phyloP scores from a whole-genome alignment of 2,113 vertebrate species.

The Parus major region DNA sequence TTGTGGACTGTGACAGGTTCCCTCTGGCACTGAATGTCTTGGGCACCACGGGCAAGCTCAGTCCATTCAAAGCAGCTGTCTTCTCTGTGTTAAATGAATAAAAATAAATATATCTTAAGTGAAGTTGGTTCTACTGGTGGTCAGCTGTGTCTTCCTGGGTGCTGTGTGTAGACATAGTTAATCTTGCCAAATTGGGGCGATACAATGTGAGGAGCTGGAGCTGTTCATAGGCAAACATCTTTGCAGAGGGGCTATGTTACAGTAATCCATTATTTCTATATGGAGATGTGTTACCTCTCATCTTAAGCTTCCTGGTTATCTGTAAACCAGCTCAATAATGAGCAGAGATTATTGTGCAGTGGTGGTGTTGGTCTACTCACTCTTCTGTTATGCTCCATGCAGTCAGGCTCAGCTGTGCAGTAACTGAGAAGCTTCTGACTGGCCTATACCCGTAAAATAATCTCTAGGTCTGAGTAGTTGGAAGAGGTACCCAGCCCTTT shows the following conservation, averaged over 20 bases:
- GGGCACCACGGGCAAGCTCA: not conserved
- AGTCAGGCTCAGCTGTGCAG: not conserved
- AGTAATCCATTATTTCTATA: not conserved
- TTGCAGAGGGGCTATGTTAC: not conserved
- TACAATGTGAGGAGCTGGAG: not conserved
- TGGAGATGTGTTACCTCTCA: not conserved
- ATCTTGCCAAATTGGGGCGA: not conserved
- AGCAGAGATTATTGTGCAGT: not conserved
- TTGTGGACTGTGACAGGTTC: not conserved
- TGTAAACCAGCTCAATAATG: not conserved
- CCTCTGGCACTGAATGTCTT: not conserved
- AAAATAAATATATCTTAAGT: constrained; percentile 8
- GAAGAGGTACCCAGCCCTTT: not conserved
- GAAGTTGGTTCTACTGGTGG: not conserved
- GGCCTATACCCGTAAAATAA: not conserved
- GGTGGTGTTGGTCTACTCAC: not conserved
- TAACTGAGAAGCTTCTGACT: not conserved
- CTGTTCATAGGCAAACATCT: not conserved
- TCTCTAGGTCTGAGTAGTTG: not conserved
- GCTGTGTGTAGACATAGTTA: not conserved
- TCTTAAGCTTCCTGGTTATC: not conserved
- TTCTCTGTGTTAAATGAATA: not conserved
- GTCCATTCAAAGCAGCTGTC: not conserved
- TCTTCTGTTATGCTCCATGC: not conserved
- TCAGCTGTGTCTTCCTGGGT: not conserved